A percentile compares a stretch with the other conserved stretches of the same genome.
Conservation (phyloP, 2,888 invertebrate species). For the Papilio protenor region DNA sequence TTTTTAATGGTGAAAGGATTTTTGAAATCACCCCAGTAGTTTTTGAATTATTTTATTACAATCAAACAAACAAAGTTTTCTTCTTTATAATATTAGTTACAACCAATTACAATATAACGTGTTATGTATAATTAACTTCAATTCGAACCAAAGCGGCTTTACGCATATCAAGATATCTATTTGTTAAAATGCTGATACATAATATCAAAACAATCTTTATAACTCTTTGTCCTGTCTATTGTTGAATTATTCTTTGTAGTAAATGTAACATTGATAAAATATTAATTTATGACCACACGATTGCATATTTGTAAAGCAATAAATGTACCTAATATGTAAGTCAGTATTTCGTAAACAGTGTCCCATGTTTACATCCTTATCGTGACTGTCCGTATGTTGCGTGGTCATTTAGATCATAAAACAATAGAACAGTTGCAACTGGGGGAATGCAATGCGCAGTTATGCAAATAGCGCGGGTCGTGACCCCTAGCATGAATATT, state of each 20-base stretch:
- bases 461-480: conserved; percentile 82
- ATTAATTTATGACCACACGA: background rate
- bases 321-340: conserved; percentile 33
- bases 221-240: background rate
- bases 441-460: conserved; percentile 80
- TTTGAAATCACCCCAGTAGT: too few species aligned
- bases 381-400: conserved; percentile 79
- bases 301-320: conserved; percentile 43
- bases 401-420: conserved; percentile 84
- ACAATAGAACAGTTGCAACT: conserved; percentile 82
- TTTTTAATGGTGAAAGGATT: too few species aligned
- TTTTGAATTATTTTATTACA: too few species aligned
- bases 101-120: too few species aligned
- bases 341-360: conserved; percentile 52
- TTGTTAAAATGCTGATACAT: background rate
- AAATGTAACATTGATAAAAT: background rate
- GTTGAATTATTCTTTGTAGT: background rate
- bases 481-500: conserved; percentile 83
- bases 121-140: too few species aligned
- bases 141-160: too few species aligned
- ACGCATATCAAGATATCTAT: background rate
- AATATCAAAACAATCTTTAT: background rate
- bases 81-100: too few species aligned
- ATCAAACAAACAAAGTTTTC: too few species aligned
- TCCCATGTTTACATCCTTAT: conserved; percentile 75